A percentile compares a stretch with the other conserved stretches of the same genome.
Evolutionary conservation across 2,113 vertebrate genomes (phyloP).

Genomic region (Sebastes fasciatus): DNA sequence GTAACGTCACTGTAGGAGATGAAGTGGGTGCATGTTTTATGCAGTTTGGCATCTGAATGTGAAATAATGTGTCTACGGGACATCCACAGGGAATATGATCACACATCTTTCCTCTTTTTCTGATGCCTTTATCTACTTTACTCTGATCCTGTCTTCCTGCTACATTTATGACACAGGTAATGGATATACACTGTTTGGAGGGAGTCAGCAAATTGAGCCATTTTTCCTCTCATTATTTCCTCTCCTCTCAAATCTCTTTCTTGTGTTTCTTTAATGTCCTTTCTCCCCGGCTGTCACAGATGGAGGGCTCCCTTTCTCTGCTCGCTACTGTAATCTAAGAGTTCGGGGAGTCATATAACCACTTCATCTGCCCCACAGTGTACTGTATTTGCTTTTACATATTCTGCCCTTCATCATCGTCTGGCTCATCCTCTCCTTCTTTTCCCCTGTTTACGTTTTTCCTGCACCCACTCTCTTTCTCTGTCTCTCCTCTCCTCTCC

Average conservation of each 20-base stretch:
- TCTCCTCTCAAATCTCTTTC: constrained; percentile 30
- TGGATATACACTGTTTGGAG: constrained; percentile 49
- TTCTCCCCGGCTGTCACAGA: constrained; percentile 30
- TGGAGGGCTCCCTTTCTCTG: constrained; percentile 23
- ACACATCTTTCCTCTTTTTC: constrained; percentile 20
- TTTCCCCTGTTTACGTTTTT: constrained; percentile 20
- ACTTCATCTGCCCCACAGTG: constrained; percentile 30
- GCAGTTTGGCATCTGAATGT: constrained; percentile 21
- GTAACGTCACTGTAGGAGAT: constrained; percentile 17
- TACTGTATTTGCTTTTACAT: constrained; percentile 29
- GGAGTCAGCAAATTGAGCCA: constrained; percentile 43
- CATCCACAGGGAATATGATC: constrained; percentile 26
- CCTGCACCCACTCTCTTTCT: constrained; percentile 3
- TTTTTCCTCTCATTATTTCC: constrained; percentile 55
- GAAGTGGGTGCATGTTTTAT: constrained; percentile 42
- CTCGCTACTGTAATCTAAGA: background rate
- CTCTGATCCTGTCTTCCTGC: constrained; percentile 30
- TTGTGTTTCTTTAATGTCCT: constrained; percentile 35
- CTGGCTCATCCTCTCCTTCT: constrained; percentile 15
- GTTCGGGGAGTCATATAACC: constrained; percentile 21
- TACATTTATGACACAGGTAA: constrained; percentile 38
- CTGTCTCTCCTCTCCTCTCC: constrained; percentile 11
- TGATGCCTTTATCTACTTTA: constrained; percentile 29
- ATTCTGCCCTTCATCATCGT: constrained; percentile 27
- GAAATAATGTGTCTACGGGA: constrained; percentile 32